Base-by-base conservation (phyloP, 2,797 vertebrate species). In the Pampus argenteus region DNA sequence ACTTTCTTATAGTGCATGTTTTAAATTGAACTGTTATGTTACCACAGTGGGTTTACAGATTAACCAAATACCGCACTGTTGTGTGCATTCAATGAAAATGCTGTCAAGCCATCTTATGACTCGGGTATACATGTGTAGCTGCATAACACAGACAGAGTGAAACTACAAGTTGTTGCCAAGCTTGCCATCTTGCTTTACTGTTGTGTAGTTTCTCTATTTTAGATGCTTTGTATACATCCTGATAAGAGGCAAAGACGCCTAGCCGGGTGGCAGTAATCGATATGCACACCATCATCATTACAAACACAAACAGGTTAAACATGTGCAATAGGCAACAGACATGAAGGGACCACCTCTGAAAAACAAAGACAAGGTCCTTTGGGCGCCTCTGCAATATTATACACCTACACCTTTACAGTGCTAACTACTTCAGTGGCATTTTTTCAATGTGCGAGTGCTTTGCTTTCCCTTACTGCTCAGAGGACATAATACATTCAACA, bases 401-500 rank as follows among this genome's bases (percentile, higher is more conserved):
- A 72, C 74, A 79, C 71, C 38, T 50, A 78, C 71, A 73, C 64
- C 87, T 36, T 36, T 92, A 94, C 94, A 95, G 94, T 95, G 92
- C 55, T 74, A 49, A 81, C 54, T 83, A 81, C 76, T 77, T 81
- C 49, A 86, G 81, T 82, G 88, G 77, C 74, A 72, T 78, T 76
- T 66, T 66, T 78, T 85, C 57, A 78, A 64, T 94, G 94, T 89
- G 93, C 94, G 92, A 96, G 96, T 95, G 95, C 95, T 95, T 94
- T 93, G 90, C 92, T 94, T 95, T 91, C 89, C 89, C 88, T 91
- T 94, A 93, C 94, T 93, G 76, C 74, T 84, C 64, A 60, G 88
- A 92, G 87, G 83, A 87, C 76, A 75, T 93, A 93, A 92, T 95
- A 96, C 95, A 97, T 96, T 96, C 95, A 96, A 91, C 94, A 91